Conservation (phyloP, 1,140 invertebrate genomes). For the Drosophila simulans region DNA sequence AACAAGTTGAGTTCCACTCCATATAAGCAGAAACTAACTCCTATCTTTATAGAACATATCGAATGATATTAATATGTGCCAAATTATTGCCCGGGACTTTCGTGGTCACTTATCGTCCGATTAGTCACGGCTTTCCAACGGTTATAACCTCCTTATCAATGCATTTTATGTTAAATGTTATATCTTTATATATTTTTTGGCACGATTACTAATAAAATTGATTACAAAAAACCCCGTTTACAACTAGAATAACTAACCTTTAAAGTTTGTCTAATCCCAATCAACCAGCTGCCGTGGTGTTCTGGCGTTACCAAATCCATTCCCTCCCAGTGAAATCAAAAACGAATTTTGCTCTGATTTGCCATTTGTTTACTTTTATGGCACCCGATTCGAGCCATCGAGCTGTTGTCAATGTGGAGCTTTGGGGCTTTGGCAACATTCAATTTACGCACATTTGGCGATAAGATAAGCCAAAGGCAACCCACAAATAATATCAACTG, state of each 20-base stretch:
- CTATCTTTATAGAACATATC: not conserved
- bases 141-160: not conserved
- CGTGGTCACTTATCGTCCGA: conserved; percentile 3
- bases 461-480: conserved; percentile 55
- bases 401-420: conserved; percentile 9
- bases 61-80: not conserved
- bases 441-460: conserved; percentile 64
- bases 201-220: not conserved
- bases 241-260: no score
- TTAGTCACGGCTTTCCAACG: conserved; percentile 11
- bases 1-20: no score
- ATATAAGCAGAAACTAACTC: not conserved
- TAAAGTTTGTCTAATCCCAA: not conserved
- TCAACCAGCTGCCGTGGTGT: not conserved
- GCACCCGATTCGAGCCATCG: conserved; percentile 37
- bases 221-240: not conserved
- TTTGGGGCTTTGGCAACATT: conserved; percentile 63
- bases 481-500: conserved; percentile 44
- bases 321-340: conserved; percentile 31
- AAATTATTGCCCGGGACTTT: not conserved
- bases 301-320: conserved; percentile 9
- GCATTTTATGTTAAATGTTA: not conserved
- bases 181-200: not conserved
- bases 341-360: conserved; percentile 48
- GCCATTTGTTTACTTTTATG: conserved; percentile 41